These are phyloP conservation scores for Trichoplusia ni DNA, from an alignment of 1,140 invertebrate genomes.

Conservation along the genomic window DNA sequence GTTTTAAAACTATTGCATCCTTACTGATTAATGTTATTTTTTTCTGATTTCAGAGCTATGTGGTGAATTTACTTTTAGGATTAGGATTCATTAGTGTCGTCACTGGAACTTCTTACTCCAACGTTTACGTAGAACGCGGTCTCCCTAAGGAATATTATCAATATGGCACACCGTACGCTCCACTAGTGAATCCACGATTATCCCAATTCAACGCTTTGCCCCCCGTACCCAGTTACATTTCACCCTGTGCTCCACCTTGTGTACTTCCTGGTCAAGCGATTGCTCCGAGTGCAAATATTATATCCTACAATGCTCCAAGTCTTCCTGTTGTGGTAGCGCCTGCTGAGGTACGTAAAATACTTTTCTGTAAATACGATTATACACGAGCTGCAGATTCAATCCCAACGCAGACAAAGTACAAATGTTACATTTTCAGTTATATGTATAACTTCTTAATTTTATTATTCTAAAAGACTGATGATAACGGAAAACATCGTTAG, in stretches of 20 bases:
- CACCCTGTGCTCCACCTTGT: slow-evolving; percentile 66
- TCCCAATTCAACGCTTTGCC: slow-evolving; percentile 50
- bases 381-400: too few species aligned
- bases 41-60: slow-evolving; percentile 49
- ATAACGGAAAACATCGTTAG: too few species aligned
- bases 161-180: slow-evolving; percentile 50
- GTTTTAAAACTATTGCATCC: slow-evolving; percentile 19
- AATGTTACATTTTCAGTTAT: slow-evolving; percentile 1
- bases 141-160: slow-evolving; percentile 55
- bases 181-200: slow-evolving; percentile 43
- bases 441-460: slow-evolving; percentile 4
- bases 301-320: slow-evolving; percentile 57
- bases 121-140: slow-evolving; percentile 63
- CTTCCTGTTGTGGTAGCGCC: slow-evolving; percentile 57
- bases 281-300: slow-evolving; percentile 46
- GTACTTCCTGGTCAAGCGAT: slow-evolving; percentile 52
- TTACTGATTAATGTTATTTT: not conserved
- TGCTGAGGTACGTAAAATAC: slow-evolving; percentile 56
- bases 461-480: not conserved
- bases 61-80: slow-evolving; percentile 37
- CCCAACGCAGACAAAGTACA: too few species aligned
- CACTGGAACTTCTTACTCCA: slow-evolving; percentile 58
- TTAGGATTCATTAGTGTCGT: slow-evolving; percentile 37
- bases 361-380: too few species aligned
- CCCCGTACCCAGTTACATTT: slow-evolving; percentile 46